Percentiles rank a stretch among this genome's conserved stretches.
Conservation (phyloP, 2,113 vertebrate species). For the Campylomormyrus tamandua region DNA sequence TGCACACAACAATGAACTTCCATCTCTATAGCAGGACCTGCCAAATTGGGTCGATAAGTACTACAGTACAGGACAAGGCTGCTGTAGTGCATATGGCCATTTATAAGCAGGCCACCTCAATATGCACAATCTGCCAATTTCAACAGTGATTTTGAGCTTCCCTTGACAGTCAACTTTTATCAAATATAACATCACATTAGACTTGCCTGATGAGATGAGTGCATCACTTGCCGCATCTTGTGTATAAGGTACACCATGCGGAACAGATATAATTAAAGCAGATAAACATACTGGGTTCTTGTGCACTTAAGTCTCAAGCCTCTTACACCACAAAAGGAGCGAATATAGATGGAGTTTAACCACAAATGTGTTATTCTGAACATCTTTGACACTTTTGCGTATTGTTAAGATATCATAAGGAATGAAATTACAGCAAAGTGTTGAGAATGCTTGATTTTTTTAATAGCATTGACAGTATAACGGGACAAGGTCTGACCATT, state of each 20-base stretch:
- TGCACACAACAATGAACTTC: background rate
- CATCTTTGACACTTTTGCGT: background rate
- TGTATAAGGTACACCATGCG: background rate
- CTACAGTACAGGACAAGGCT: no score
- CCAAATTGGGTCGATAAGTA: background rate
- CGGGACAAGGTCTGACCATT: background rate
- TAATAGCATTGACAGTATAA: background rate
- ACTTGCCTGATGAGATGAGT: background rate
- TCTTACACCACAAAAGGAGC: background rate
- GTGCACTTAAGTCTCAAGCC: conserved; percentile 8
- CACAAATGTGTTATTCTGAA: background rate
- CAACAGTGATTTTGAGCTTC: background rate
- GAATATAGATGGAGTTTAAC: background rate
- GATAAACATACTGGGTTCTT: background rate
- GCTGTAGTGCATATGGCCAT: background rate
- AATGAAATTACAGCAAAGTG: background rate
- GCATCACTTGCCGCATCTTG: background rate
- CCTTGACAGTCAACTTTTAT: background rate
- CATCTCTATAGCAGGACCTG: background rate
- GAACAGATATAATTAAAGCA: background rate
- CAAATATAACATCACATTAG: background rate
- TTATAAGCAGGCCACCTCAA: background rate
- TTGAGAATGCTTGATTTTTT: background rate
- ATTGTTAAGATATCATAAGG: background rate
- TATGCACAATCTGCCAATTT: background rate